These are phyloP conservation scores for Sceloporus tristichus DNA, from an alignment of 2,113 vertebrate species.

Conservation along the genomic window DNA sequence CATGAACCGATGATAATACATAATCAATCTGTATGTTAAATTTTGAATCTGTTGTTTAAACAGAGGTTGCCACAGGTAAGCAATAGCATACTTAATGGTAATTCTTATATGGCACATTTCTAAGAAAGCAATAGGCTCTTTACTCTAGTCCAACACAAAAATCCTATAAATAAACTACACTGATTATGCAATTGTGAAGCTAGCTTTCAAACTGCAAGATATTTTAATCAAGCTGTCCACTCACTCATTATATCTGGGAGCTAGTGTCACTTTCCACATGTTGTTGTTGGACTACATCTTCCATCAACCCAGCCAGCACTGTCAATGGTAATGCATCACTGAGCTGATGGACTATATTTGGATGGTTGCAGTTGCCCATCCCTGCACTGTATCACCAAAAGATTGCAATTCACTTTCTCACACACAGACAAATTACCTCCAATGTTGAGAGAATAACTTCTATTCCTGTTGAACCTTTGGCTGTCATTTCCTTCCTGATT, in stretches of 20 bases:
- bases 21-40: neutral
- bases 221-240: no score
- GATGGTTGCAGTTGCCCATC: no score
- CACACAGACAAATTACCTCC: conserved; percentile 80
- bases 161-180: neutral
- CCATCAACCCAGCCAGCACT: no score
- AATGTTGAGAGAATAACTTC: conserved; percentile 91
- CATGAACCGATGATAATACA: neutral
- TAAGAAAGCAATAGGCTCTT: neutral
- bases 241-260: neutral
- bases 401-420: no score
- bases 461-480: conserved; percentile 93
- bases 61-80: neutral
- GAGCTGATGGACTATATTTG: no score
- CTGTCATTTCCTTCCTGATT: conserved; percentile 94
- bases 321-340: no score
- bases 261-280: no score
- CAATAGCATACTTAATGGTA: no score
- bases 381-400: no score
- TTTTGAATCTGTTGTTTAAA: neutral
- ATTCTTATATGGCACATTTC: neutral
- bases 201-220: neutral
- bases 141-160: neutral
- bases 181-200: neutral
- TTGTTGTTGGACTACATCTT: no score